Evolutionary conservation across 2,113 vertebrate species (phyloP).

Genomic region (Pelusios castaneus): DNA sequence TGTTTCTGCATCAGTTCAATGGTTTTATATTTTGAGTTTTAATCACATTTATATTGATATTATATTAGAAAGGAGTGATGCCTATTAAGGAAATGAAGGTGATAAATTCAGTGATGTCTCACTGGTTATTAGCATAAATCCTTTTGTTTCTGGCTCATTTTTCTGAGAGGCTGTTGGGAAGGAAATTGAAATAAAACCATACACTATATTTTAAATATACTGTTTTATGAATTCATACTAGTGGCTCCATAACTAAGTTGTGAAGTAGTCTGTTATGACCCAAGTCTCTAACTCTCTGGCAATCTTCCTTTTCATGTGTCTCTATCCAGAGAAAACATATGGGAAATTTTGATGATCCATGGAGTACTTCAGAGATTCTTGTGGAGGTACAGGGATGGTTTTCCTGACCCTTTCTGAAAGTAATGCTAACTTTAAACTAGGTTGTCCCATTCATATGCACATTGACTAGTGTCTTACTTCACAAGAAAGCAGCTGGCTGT

Average conservation of each 20-base stretch:
- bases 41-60: slow-evolving; percentile 10
- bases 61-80: slow-evolving; percentile 31
- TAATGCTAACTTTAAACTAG: background rate
- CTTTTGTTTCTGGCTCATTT: background rate
- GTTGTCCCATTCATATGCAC: background rate
- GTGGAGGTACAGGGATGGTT: background rate
- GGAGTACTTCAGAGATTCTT: background rate
- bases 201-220: slow-evolving; percentile 21
- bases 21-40: background rate
- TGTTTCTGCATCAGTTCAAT: background rate
- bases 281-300: background rate
- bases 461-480: background rate
- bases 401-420: background rate
- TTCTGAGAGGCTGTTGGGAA: background rate
- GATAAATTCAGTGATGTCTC: slow-evolving; percentile 45
- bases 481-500: too few species aligned
- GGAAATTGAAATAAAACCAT: background rate
- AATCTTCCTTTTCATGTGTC: background rate
- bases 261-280: background rate
- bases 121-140: slow-evolving; percentile 45
- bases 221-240: background rate
- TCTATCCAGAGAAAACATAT: background rate
- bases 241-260: background rate
- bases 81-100: slow-evolving; percentile 46
- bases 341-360: background rate